A percentile compares a stretch with the other conserved stretches of the same genome.
Evolutionary conservation across 2,797 vertebrate species (phyloP).

Genomic region (Peromyscus attwateri): DNA sequence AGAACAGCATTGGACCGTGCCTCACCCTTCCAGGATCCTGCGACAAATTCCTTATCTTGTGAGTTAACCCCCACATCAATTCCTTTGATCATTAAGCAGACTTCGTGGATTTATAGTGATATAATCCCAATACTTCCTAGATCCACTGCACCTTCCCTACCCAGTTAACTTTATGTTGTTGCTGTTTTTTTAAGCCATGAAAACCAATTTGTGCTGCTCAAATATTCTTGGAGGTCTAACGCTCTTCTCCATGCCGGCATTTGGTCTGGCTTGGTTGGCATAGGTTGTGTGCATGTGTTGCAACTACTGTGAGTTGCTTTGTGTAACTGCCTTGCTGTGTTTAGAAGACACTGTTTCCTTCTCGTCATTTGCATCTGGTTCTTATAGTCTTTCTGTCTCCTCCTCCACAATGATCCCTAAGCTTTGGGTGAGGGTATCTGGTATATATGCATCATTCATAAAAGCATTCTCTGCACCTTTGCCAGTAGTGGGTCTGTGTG

Average conservation of each 20-base stretch:
- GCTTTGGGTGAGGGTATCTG: background rate
- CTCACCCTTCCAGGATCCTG: too few relatives aligned
- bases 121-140: background rate
- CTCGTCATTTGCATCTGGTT: background rate
- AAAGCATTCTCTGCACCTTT: background rate
- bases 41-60: too few relatives aligned
- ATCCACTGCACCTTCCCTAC: background rate
- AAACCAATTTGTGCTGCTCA: background rate
- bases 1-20: too few relatives aligned
- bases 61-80: too few relatives aligned
- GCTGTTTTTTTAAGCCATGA: background rate
- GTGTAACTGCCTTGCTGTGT: background rate
- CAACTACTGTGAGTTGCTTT: background rate
- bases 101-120: too few relatives aligned
- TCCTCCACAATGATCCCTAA: background rate
- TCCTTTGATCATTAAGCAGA: too few relatives aligned
- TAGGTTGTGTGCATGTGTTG: background rate
- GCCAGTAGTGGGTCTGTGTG: too few relatives aligned
- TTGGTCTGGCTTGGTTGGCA: background rate
- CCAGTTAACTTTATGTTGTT: too few relatives aligned
- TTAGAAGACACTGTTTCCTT: background rate
- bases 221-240: background rate
- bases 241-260: background rate
- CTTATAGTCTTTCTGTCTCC: background rate
- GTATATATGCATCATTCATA: background rate